Conservation (phyloP, 2,113 vertebrate genomes). For the Poeciliopsis turrubarensis region DNA sequence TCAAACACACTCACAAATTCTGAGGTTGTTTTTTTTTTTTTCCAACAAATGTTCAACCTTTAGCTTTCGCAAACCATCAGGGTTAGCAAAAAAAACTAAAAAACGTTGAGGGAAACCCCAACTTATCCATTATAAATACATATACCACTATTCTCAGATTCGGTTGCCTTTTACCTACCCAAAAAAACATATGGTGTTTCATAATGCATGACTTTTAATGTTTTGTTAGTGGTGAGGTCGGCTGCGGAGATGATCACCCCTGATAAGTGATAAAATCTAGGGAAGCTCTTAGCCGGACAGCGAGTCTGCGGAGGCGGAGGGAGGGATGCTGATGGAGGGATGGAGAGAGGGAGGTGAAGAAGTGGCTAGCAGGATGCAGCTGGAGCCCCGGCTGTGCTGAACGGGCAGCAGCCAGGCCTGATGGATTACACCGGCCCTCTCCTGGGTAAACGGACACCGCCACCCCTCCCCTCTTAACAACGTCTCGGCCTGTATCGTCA, state of each 20-base stretch:
- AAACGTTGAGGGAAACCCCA: not conserved
- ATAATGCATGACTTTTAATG: conserved; percentile 30
- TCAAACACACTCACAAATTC: no score
- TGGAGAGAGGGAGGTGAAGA: conserved; percentile 25
- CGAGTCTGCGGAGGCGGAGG: conserved; percentile 5
- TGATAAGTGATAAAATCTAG: conserved; percentile 35
- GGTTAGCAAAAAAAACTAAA: no score
- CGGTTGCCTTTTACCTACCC: not conserved
- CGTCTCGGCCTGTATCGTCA: conserved; percentile 76
- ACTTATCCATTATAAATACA: not conserved
- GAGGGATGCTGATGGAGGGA: conserved; percentile 34
- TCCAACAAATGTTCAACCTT: no score
- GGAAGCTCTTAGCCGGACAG: conserved; percentile 36
- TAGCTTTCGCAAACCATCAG: no score
- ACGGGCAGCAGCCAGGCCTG: conserved; percentile 74
- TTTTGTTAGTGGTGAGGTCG: conserved; percentile 13
- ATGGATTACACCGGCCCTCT: conserved; percentile 78
- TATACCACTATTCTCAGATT: not conserved
- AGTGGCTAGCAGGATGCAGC: conserved; percentile 62
- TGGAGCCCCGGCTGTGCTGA: conserved; percentile 61
- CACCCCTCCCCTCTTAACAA: conserved; percentile 71
- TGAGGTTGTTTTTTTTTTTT: no score
- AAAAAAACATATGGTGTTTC: conserved; percentile 9
- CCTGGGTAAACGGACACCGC: conserved; percentile 78
- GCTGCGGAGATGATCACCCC: conserved; percentile 33